A percentile compares a stretch with the other conserved stretches of the same genome.
Evolutionary conservation across 2,113 vertebrate genomes (phyloP).

Genomic region (Psittacula cyanocephala): DNA sequence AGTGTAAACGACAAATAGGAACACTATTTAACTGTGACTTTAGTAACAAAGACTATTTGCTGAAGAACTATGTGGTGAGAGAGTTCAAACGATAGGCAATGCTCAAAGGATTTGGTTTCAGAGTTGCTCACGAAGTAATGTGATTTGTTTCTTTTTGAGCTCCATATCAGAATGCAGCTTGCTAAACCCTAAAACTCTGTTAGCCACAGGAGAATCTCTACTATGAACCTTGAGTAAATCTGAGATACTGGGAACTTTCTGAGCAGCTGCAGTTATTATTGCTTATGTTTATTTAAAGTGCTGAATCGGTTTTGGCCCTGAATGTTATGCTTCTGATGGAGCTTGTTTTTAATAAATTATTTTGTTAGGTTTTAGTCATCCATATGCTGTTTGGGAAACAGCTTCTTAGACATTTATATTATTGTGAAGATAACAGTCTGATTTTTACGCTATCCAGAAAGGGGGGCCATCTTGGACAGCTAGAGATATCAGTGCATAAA

Average conservation of each 20-base stretch:
- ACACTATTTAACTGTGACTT: conserved; percentile 8
- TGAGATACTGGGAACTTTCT: not conserved
- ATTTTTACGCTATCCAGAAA: not conserved
- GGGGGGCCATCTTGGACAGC: not conserved
- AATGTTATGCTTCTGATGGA: not conserved
- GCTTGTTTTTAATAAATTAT: not conserved
- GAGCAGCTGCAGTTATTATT: not conserved
- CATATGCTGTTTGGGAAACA: not conserved
- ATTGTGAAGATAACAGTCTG: not conserved
- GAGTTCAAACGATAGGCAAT: conserved; percentile 29
- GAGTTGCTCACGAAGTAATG: not conserved
- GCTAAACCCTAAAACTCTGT: not conserved
- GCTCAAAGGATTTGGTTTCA: conserved; percentile 3
- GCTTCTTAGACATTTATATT: not conserved
- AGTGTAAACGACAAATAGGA: conserved; percentile 73
- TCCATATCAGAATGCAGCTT: not conserved
- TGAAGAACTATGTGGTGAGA: conserved; percentile 5
- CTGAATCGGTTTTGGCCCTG: not conserved
- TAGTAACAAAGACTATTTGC: conserved; percentile 21
- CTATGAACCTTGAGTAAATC: not conserved
- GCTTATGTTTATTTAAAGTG: not conserved
- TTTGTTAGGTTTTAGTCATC: not conserved
- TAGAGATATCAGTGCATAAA: not conserved
- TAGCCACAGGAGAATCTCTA: not conserved
- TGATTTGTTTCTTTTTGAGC: not conserved